These are phyloP conservation scores for Drosophila falleni DNA, from an alignment of 2,888 invertebrate genomes.

Conservation along the genomic window DNA sequence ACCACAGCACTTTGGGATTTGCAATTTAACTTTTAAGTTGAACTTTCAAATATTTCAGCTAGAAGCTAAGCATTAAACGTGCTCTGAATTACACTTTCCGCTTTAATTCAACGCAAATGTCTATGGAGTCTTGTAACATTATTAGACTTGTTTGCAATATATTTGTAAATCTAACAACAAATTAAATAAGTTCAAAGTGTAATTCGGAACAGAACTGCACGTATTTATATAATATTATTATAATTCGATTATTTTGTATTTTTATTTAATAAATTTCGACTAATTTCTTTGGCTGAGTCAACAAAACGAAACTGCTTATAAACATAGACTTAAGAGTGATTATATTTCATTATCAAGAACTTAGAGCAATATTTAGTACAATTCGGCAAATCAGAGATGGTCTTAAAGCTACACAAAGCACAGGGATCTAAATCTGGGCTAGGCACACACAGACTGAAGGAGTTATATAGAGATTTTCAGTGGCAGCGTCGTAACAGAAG, in stretches of 20 bases:
- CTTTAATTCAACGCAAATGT: no score
- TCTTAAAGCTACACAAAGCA: slow-evolving; percentile 76
- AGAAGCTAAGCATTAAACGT: slow-evolving; percentile 16
- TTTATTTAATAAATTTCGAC: slow-evolving; percentile 11
- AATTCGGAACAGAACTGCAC: background rate
- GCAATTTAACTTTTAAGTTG: slow-evolving; percentile 13
- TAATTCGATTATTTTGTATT: slow-evolving; percentile 5
- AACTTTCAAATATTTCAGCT: slow-evolving; percentile 14
- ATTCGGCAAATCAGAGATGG: slow-evolving; percentile 59
- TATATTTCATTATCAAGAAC: slow-evolving; percentile 41
- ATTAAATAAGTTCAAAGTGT: background rate
- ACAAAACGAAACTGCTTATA: slow-evolving; percentile 17
- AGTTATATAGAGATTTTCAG: slow-evolving; percentile 35
- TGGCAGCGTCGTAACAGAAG: slow-evolving; percentile 33
- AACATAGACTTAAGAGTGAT: slow-evolving; percentile 14
- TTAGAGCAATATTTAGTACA: slow-evolving; percentile 48
- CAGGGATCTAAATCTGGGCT: slow-evolving; percentile 29
- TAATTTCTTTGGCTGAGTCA: slow-evolving; percentile 9
- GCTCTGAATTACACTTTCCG: background rate
- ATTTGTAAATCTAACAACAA: background rate
- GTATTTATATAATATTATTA: background rate
- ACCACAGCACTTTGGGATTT: slow-evolving; percentile 7
- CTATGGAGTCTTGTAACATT: background rate
- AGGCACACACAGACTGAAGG: background rate
- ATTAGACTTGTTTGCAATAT: background rate